Percentiles rank a stretch among this genome's conserved stretches.
Conservation (phyloP, 2,888 invertebrate genomes). For the Didymodactylos carnosus region DNA sequence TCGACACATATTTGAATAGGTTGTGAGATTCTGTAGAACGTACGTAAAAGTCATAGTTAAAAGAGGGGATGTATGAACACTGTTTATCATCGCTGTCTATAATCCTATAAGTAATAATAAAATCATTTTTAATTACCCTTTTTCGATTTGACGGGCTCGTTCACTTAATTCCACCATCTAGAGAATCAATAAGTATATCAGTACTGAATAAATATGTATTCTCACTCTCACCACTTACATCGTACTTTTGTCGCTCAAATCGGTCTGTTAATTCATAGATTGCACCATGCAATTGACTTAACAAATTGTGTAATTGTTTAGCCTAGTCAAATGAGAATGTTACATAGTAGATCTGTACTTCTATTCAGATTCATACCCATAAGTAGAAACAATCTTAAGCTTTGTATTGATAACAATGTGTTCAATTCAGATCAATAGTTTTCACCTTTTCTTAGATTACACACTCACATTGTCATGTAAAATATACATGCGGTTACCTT, state of each 20-base stretch:
- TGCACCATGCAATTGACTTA: slow-evolving; percentile 1
- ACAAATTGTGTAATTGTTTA: slow-evolving; percentile 4
- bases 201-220: not conserved
- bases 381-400: too few species aligned
- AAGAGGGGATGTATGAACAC: too few species aligned
- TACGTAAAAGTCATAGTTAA: too few species aligned
- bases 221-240: not conserved
- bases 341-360: too few species aligned
- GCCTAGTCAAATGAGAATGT: not conserved
- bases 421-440: too few species aligned
- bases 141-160: slow-evolving; percentile 14
- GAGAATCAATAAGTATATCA: not conserved
- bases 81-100: too few species aligned
- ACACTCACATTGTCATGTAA: too few species aligned
- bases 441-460: too few species aligned
- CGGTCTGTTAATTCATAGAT: slow-evolving; percentile 14
- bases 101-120: not conserved
- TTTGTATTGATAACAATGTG: too few species aligned
- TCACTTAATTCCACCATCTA: slow-evolving; percentile 15
- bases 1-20: too few species aligned
- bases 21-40: too few species aligned
- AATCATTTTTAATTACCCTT: not conserved
- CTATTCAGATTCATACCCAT: too few species aligned
- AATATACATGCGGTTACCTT: not conserved
- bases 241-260: slow-evolving; percentile 14